Evolutionary conservation across 2,888 invertebrate genomes (phyloP), one percentile per base, ranked within the genome.

Genomic region (Netelia fuscicornis): DNA sequence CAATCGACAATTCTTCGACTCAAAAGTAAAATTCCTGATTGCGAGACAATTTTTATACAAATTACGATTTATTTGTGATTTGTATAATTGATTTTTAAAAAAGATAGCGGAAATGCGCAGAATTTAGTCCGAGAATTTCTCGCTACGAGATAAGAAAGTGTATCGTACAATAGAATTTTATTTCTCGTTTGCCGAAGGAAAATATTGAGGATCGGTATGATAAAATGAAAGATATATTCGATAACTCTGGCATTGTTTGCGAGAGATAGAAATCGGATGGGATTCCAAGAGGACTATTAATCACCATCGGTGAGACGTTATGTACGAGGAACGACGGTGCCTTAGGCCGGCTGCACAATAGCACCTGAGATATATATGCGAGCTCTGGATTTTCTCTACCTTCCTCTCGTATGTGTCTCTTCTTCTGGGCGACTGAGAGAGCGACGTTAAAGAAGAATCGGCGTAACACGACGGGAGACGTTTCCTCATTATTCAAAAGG

Each of bases 401-500:
- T 30, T 13, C 52, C 58, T 67, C 17, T 10, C 65, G 44, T 52
- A 23, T 44, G 52, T 58, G 13, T 52, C 54, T 37, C 60, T 52
- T 58, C 58, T 25, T 77, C 56, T 56, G 68, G 42, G 30, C 10
- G 20, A 30, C 76, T 30, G 60, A 62, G 71, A 23, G 84, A 84
- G 80, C 56, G 79, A 52, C 62, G 74, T 67, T 75, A 60, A 67
- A 87, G 87, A 87, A 87, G 83, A 88, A 88, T 89, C 82, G 89
- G 85, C 78, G 87, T 89, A 87, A 88, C 84, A 87, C 88, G 81
- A 85, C 83, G 83, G 82, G 84, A 86, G 87, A 89, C 89, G 79
- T 70, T 80, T 54, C 85, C 84, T 89, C 87, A 85, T 89, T 89
- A 88, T 87, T 89, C 88, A 89, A 77, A 85, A 64, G 48, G 56